These are phyloP conservation scores for Apoderus coryli DNA, from an alignment of 2,888 invertebrate genomes.

Conservation along the genomic window DNA sequence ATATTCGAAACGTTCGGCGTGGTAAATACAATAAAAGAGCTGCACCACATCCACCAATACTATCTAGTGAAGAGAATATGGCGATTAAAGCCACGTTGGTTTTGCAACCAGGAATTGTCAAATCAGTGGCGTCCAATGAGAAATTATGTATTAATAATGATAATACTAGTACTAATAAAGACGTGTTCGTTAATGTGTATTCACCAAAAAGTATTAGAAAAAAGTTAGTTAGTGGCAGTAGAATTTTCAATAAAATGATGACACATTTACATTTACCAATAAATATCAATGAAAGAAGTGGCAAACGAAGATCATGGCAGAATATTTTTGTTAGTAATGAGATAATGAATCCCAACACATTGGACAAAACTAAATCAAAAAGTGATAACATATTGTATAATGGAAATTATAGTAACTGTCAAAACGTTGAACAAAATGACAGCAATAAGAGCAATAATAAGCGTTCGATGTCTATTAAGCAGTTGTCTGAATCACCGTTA, in stretches of 20 bases:
- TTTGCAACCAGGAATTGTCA: slow-evolving; percentile 34
- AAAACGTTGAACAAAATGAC: slow-evolving; percentile 11
- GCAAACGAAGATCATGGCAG: slow-evolving; percentile 24
- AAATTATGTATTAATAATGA: too few species aligned
- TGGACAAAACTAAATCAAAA: slow-evolving; percentile 24
- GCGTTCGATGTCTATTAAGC: slow-evolving; percentile 20
- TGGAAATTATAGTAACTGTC: slow-evolving; percentile 19
- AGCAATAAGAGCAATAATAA: slow-evolving; percentile 12
- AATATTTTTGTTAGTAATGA: too few species aligned
- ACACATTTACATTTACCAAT: slow-evolving; percentile 36
- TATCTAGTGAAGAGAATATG: slow-evolving; percentile 13
- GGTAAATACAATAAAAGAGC: slow-evolving; percentile 39
- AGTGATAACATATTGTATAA: slow-evolving; percentile 25
- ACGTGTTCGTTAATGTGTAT: slow-evolving; percentile 24
- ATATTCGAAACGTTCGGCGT: slow-evolving; percentile 24
- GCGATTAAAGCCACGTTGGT: slow-evolving; percentile 36
- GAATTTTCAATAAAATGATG: slow-evolving; percentile 16
- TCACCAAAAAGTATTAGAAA: slow-evolving; percentile 26
- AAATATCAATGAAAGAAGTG: slow-evolving; percentile 33
- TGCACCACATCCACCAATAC: slow-evolving; percentile 34
- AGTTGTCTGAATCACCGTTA: slow-evolving; percentile 21
- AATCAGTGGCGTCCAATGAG: slow-evolving; percentile 23
- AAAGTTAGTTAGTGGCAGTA: slow-evolving; percentile 18
- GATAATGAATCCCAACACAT: slow-evolving; percentile 16
- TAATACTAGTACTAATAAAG: slow-evolving; percentile 19